phyloP scores from a whole-genome alignment of 2,113 vertebrate species.

The Corynorhinus townsendii region DNA sequence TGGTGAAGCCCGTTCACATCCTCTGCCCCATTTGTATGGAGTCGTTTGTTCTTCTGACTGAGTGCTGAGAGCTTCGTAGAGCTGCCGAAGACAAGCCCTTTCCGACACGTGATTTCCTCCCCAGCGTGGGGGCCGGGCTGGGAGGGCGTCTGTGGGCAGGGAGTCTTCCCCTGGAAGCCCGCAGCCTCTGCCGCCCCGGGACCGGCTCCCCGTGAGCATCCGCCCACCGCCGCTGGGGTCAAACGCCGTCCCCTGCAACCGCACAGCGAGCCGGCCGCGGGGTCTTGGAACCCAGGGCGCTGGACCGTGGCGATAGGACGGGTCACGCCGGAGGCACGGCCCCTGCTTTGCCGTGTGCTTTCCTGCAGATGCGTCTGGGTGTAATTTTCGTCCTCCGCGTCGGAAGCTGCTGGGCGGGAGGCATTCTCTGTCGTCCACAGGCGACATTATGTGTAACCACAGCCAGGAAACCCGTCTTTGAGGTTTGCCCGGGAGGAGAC shows the following conservation, averaged over 20 bases:
- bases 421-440: neutral
- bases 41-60: neutral
- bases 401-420: neutral
- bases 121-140: neutral
- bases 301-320: rapidly evolving
- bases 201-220: rapidly evolving
- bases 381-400: neutral
- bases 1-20: neutral
- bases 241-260: rapidly evolving
- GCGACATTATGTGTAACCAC: neutral
- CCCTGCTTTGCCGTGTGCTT: neutral
- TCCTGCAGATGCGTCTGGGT: rapidly evolving
- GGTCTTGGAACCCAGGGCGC: neutral
- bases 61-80: neutral
- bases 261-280: neutral
- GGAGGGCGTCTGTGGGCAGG: rapidly evolving
- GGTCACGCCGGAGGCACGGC: rapidly evolving
- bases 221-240: too few species aligned
- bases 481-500: neutral
- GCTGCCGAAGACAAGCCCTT: neutral
- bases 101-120: neutral
- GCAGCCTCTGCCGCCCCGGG: neutral
- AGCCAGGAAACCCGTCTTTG: neutral
- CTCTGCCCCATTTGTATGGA: neutral
- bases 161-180: neutral